A percentile compares a stretch with the other conserved stretches of the same genome.
Conservation (phyloP, 1,140 invertebrate species). For the Batillaria attramentaria region DNA sequence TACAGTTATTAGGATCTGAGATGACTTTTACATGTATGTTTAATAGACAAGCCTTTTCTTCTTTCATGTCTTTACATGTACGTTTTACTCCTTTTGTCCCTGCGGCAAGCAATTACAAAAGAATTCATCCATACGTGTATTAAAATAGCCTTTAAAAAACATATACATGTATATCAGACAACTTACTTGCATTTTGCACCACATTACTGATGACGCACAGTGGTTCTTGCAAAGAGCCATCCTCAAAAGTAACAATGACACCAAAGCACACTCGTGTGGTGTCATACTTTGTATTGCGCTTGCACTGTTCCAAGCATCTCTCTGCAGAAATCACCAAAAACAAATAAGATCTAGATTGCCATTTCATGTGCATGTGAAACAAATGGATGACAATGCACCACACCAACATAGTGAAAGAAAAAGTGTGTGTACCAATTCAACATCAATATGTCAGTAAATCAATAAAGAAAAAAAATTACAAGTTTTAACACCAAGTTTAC, state of each 20-base stretch:
- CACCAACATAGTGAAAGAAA: not conserved
- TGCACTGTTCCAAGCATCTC: constrained; percentile 30
- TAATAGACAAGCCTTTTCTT: no score
- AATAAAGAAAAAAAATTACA: not conserved
- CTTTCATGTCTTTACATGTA: no score
- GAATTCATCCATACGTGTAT: no score
- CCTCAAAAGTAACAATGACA: constrained; percentile 36
- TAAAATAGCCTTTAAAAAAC: not conserved
- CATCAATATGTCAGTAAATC: not conserved
- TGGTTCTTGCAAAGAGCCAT: constrained; percentile 5
- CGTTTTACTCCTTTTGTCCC: no score
- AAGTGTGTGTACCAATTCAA: not conserved
- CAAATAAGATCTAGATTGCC: not conserved
- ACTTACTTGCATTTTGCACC: constrained; percentile 46
- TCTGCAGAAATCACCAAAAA: constrained; percentile 17
- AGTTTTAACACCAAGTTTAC: not conserved
- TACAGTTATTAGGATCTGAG: not conserved
- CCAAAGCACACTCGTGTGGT: constrained; percentile 42
- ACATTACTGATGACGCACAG: constrained; percentile 39
- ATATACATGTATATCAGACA: no score
- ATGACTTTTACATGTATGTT: no score
- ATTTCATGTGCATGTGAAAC: not conserved
- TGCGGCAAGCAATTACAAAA: no score
- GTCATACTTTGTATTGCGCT: constrained; percentile 32
- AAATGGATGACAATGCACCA: not conserved